Conservation (phyloP, 92 coral and sea anemone species). For the Epizoanthus ramosus region DNA sequence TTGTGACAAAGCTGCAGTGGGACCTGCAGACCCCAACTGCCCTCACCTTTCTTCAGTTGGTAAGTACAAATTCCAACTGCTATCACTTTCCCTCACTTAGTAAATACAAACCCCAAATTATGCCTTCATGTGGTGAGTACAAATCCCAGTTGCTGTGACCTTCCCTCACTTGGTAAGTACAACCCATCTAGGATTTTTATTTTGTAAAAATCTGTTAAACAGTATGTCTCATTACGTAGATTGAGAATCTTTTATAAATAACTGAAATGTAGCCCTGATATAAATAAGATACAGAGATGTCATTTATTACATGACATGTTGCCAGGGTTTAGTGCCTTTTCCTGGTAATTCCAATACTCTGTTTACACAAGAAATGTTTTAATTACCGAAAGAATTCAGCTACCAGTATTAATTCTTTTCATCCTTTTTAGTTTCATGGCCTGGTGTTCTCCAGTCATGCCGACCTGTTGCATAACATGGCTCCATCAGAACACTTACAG, state of each 20-base stretch:
- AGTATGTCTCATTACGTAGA: too few species aligned
- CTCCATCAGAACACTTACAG: slow-evolving; percentile 73
- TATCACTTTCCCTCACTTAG: neutral
- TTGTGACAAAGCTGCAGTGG: slow-evolving; percentile 92
- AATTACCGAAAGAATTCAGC: too few species aligned
- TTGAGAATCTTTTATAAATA: too few species aligned
- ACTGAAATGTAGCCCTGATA: neutral
- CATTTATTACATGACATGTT: too few species aligned
- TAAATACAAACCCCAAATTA: neutral
- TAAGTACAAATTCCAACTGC: slow-evolving; percentile 53
- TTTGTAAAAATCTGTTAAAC: too few species aligned
- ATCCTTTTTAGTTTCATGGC: slow-evolving; percentile 63
- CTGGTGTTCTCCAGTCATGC: slow-evolving; percentile 56
- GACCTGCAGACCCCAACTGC: slow-evolving; percentile 86
- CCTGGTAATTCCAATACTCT: too few species aligned
- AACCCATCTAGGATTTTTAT: neutral
- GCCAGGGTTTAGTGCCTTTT: too few species aligned
- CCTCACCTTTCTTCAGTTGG: slow-evolving; percentile 87
- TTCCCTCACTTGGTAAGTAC: neutral
- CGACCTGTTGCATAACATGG: slow-evolving; percentile 55
- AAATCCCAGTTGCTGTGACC: too few species aligned
- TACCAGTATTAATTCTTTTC: too few species aligned
- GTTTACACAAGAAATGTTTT: neutral
- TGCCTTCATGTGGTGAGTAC: slow-evolving; percentile 59
- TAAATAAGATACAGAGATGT: neutral